phyloP scores from a whole-genome alignment of 2,113 vertebrate genomes.

The Marmota flaviventris region DNA sequence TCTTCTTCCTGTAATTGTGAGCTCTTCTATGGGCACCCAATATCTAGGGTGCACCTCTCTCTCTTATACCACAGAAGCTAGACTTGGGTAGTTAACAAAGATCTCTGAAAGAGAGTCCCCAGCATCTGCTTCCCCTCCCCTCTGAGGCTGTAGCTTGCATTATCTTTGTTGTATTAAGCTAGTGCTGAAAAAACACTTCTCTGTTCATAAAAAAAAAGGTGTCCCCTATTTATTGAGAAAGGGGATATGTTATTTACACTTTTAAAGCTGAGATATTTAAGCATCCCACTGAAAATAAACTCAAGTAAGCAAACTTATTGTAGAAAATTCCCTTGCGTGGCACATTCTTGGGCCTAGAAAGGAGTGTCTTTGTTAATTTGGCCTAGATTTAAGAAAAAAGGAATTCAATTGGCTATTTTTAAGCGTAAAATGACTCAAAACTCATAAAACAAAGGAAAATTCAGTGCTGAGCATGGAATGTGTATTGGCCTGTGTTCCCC shows the following conservation, averaged over 20 bases:
- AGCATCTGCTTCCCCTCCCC: neutral
- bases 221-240: neutral
- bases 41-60: neutral
- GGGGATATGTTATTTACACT: neutral
- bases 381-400: constrained; percentile 27
- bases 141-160: neutral
- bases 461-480: constrained; percentile 59
- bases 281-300: constrained; percentile 52
- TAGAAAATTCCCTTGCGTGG: constrained; percentile 23
- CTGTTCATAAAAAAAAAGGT: neutral
- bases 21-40: neutral
- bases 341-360: constrained; percentile 57
- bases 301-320: neutral
- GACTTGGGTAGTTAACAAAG: neutral
- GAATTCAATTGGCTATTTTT: constrained; percentile 69
- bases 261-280: constrained; percentile 65
- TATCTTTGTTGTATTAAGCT: neutral
- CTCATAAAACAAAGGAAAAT: constrained; percentile 71
- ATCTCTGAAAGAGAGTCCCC: neutral
- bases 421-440: constrained; percentile 69
- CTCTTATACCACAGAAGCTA: neutral
- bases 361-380: constrained; percentile 52
- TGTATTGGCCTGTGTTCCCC: constrained; percentile 37
- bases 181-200: neutral
- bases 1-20: neutral